These are phyloP conservation scores for Nephrotoma guestfalica DNA, from an alignment of 2,888 invertebrate species.

Conservation along the genomic window DNA sequence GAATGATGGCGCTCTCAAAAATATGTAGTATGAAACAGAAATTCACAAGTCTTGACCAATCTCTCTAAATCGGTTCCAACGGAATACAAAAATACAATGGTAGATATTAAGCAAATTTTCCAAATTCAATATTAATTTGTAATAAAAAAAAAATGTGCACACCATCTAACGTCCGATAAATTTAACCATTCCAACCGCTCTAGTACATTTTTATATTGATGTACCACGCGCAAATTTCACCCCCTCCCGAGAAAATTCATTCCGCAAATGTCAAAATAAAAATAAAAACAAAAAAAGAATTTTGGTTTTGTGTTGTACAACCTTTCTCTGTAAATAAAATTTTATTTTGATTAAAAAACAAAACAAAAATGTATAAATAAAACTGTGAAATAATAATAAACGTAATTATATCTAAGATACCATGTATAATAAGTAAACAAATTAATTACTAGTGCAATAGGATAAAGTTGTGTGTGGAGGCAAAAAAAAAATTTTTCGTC, in stretches of 20 bases:
- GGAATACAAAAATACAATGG: no score
- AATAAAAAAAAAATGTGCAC: no score
- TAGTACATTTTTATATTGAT: not conserved
- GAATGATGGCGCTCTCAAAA: no score
- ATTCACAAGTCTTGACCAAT: no score
- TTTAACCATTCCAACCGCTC: not conserved
- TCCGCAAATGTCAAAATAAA: not conserved
- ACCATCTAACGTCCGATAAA: not conserved
- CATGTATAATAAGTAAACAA: not conserved
- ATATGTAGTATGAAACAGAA: no score
- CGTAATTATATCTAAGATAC: not conserved
- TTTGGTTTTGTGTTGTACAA: not conserved
- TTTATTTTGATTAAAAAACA: not conserved
- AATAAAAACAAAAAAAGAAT: not conserved
- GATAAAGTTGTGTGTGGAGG: not conserved
- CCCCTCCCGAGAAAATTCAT: not conserved
- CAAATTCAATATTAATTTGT: no score
- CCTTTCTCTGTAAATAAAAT: not conserved
- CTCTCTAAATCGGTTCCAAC: no score
- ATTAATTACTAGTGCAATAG: not conserved
- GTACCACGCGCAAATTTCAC: not conserved
- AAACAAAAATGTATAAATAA: not conserved
- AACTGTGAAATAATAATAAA: not conserved
- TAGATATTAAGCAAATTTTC: no score
- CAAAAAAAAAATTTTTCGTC: not conserved